Base-by-base conservation (phyloP, 2,888 invertebrate species). In the Sarcophaga variegata region DNA sequence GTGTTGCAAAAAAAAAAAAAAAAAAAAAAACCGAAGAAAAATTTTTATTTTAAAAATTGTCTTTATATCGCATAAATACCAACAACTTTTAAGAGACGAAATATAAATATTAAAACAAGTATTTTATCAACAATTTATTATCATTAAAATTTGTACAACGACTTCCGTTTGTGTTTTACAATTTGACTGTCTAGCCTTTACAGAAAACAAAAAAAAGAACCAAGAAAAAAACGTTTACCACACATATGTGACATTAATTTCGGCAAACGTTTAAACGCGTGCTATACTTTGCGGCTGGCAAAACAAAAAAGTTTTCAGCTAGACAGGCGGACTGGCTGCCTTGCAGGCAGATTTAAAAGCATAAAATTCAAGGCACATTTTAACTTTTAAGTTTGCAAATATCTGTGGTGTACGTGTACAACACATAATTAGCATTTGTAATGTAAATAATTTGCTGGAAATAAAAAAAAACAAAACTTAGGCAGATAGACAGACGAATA, bases 221-320 rank as follows among this genome's bases (percentile, higher is more conserved):
- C 20, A 20, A 60, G n/a, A 70, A 25, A 37, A 27, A 72, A 72
- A 22, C 0, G 59, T 67, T 71, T 67, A 72, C 49, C 72, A 83
- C 63, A 76, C 69, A 69, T 37, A 78, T 72, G 83, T 66, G 70
- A 84, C 76, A 81, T 77, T 81, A 71, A 76, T 77, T 75, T 85
- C 76, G 80, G 80, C 71, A 81, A 85, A 81, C 67, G 62, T 71
- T 66, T 62, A 72, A 80, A 72, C 60, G 80, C 80, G 81, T 85
- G 84, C 84, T 76, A 67, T 67, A 77, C 60, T 70, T 76, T 22
- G 45, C 3, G 12, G 64, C 70, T 12, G 59, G 4, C n/a, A 63
- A 64, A 60, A 14, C 47, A 12, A 78, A 54, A 60, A 60, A 14
- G 60, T 72, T 60, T 17, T 71, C 12, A 54, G 54, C 54, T 8